Evolutionary conservation across 2,797 vertebrate genomes (phyloP), one percentile per base, ranked within the genome.

Genomic region (Pseudochirops corinnae): DNA sequence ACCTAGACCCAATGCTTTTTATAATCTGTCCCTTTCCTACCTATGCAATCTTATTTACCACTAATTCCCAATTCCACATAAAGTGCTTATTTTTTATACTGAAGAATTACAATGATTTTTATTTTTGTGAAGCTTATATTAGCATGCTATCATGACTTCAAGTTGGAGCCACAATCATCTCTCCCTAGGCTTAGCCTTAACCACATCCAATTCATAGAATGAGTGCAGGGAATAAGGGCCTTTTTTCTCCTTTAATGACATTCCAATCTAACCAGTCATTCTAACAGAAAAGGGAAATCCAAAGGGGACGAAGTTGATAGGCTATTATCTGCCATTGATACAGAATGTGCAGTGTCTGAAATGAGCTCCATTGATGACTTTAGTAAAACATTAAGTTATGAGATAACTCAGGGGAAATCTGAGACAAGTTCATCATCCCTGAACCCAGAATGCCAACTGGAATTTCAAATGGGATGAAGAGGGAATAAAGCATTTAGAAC

Each of bases 401-500:
- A 82, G 74, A 94, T 92, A 74, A 93, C 62, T 90, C 91, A 56
- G 92, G 58, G 57, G 92, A 93, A 94, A 93, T 92, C 50, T 53
- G 90, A 93, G 24, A 46, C 62, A 93, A 94, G 46, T 39, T 58
- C 57, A 60, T 67, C 29, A 57, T 93, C 62, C 56, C 93, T 56
- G 50, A 94, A 94, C 74, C 67, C 6, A 60, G n/a, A 96, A 26
- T 55, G 58, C 58, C 91, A 91, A 53, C 57, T 74, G 60, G 92
- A 93, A 94, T 95, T 93, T 93, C 90, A 93, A 94, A 82, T 92
- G 50, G n/a, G 39, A 92, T 24, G 58, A 95, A 82, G 57, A 93
- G 58, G 91, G 0, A 0, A 91, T 82, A 67, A 90, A 74, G 91
- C 29, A 52, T 46, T 58, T 82, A n/a, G 28, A 95, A 50, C 33